Conservation (phyloP, 2,888 invertebrate genomes). For the Spisula subtruncata region DNA sequence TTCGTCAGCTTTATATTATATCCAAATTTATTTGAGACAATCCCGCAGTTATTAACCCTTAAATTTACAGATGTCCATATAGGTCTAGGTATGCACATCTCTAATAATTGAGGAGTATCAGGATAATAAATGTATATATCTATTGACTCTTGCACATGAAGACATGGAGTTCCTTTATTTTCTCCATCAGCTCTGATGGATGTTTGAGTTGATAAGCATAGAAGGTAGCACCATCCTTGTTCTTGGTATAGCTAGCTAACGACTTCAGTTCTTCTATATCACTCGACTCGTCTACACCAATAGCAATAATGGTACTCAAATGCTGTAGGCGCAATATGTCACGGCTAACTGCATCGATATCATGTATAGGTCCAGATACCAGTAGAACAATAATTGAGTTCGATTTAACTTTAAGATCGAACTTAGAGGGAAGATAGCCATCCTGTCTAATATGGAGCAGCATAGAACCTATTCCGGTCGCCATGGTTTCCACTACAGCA, state of each 20-base stretch:
- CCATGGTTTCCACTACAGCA: conserved; percentile 27
- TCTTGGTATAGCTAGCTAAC: conserved; percentile 48
- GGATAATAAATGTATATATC: too few relatives aligned
- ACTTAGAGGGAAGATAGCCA: neutral
- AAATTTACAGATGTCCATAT: too few relatives aligned
- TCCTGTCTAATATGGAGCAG: conserved; percentile 12
- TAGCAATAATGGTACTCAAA: conserved; percentile 36
- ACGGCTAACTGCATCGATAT: conserved; percentile 13
- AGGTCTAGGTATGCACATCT: too few relatives aligned
- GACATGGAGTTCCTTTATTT: conserved; percentile 45
- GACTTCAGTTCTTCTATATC: conserved; percentile 37
- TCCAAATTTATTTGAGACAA: too few relatives aligned
- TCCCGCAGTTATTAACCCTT: too few relatives aligned
- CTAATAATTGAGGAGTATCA: too few relatives aligned
- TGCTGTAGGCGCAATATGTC: conserved; percentile 39
- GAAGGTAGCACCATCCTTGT: neutral
- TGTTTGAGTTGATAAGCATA: conserved; percentile 19
- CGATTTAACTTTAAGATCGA: neutral
- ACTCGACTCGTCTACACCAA: conserved; percentile 37
- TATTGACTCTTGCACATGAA: conserved; percentile 7
- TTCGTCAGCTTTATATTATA: too few relatives aligned
- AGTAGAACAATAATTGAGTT: conserved; percentile 25
- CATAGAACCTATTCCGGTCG: conserved; percentile 13
- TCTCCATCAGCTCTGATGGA: conserved; percentile 25
- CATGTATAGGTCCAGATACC: conserved; percentile 43